Base-by-base conservation (phyloP, 2,888 invertebrate genomes). In the Venusia cambrica region DNA sequence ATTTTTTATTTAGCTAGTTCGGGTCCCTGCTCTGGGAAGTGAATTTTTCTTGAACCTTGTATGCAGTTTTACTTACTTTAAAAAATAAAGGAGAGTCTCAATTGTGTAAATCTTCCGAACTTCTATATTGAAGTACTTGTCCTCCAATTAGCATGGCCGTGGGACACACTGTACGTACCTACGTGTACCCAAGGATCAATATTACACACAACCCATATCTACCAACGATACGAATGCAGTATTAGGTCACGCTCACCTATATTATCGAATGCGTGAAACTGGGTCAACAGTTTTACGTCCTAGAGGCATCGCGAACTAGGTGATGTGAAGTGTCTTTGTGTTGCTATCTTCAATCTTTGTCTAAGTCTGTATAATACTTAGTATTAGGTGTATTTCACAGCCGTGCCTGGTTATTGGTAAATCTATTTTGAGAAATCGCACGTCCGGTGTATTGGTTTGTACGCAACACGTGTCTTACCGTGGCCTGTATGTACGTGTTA, bases 231-330 rank as follows among this genome's bases (percentile, higher is more conserved):
- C n/a, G 42, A 38, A 38, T 48, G 42, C 52, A 30, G 18, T 58
- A 57, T 54, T 53, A 53, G 51, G 47, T 57, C 59, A 43, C 49
- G 43, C 45, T 52, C 51, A 44, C 45, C 50, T 56, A 52, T 49
- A 56, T 61, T 50, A n/a, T n/a, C n/a, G 49, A 51, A 50, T 47
- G 43, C 40, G 39, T 34, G 51, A 54, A 69, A 66, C 51, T 65
- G 45, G 65, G 70, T 64, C 62, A 70, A 43, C 61, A 51, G 58
- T 60, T 26, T 62, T 56, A 57, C 44, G 40, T 56, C 52, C 50
- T 37, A 55, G 48, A 47, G 44, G 54, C 51, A 56, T 56, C 56
- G 13, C 32, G 21, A 31, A 29, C 5, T 10, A 15, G 21, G 13
- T 10, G 8, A 4, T 30, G 10, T 21, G 7, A 8, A 19, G 12